phyloP scores from a whole-genome alignment of 2,797 vertebrate genomes.

The Hydrophis major region DNA sequence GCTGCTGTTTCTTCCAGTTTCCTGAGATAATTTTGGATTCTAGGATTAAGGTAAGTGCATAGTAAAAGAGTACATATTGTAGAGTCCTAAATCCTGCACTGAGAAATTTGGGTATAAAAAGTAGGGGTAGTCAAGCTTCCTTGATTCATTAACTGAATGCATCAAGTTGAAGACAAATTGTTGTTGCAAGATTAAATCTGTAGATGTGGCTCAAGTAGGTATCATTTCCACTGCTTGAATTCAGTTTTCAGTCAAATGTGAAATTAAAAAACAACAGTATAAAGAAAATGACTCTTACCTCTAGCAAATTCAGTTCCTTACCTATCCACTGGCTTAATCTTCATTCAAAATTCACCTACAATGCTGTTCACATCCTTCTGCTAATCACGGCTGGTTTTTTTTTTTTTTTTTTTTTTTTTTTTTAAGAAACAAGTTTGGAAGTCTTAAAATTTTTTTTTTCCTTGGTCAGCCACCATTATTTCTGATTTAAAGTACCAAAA shows the following conservation, averaged over 20 bases:
- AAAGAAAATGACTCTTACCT: conserved; percentile 10
- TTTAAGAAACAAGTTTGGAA: conserved; percentile 24
- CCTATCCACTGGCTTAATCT: conserved; percentile 10
- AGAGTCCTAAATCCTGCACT: not conserved
- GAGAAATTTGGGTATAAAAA: not conserved
- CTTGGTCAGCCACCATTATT: not conserved
- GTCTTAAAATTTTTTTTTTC: conserved; percentile 13
- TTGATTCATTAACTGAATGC: too few relatives aligned
- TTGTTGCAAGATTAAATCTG: not conserved
- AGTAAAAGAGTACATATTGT: not conserved
- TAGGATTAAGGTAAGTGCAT: not conserved
- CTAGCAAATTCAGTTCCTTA: not conserved
- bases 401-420: conserved; percentile 1
- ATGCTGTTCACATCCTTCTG: not conserved
- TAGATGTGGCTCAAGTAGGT: not conserved
- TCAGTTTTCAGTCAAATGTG: not conserved
- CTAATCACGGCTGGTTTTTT: not conserved
- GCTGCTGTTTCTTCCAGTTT: not conserved
- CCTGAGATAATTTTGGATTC: not conserved
- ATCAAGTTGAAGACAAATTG: not conserved
- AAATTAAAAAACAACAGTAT: not conserved
- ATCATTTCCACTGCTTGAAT: not conserved
- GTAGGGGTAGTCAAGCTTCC: not conserved
- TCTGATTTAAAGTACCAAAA: conserved; percentile 24
- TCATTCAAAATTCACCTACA: conserved; percentile 15